Evolutionary conservation across 2,797 vertebrate species (phyloP).

Genomic region (Buceros bicornis): DNA sequence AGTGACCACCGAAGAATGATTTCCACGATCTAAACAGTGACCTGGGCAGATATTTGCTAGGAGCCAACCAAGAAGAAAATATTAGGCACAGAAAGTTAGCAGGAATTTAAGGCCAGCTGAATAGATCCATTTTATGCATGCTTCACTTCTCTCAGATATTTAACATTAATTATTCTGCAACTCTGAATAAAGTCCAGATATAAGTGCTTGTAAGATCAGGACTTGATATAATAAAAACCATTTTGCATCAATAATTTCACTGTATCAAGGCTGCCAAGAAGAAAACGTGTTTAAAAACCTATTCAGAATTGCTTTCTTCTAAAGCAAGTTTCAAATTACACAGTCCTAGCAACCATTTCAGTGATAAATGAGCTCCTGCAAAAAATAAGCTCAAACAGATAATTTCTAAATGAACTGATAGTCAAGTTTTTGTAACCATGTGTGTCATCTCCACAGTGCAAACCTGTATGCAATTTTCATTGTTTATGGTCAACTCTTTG

Average conservation of each 20-base stretch:
- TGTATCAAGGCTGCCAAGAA: background rate
- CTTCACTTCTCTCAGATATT: background rate
- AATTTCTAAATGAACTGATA: background rate
- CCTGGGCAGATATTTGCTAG: background rate
- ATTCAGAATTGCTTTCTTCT: background rate
- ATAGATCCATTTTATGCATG: background rate
- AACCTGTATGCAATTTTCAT: background rate
- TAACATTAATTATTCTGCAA: background rate
- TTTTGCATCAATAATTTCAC: conserved; percentile 13
- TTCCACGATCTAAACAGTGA: background rate
- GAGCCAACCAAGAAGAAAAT: background rate
- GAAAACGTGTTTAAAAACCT: background rate
- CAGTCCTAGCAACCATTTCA: background rate
- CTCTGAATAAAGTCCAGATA: background rate
- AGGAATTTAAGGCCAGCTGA: background rate
- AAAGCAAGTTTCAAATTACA: conserved; percentile 29
- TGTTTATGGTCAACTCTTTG: background rate
- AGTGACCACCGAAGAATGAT: background rate
- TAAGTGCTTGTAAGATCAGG: background rate
- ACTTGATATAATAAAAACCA: background rate
- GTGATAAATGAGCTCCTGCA: background rate
- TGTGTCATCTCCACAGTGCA: background rate
- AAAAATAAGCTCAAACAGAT: background rate
- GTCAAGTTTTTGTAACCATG: background rate
- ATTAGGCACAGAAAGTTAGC: background rate